phyloP scores from a whole-genome alignment of 2,797 vertebrate species.

The Ciconia nigra region DNA sequence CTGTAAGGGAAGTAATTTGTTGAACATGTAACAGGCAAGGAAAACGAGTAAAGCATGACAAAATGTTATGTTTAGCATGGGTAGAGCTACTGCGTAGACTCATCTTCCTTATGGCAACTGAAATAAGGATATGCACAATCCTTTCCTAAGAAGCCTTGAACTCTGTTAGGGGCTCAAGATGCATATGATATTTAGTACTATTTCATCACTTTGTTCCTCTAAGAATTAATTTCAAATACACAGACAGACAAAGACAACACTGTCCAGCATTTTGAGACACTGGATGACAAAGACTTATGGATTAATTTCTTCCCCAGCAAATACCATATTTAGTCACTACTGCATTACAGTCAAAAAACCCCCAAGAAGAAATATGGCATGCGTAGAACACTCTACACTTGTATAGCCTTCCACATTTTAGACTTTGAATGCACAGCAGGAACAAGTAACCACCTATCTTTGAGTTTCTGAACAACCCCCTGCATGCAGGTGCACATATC shows the following conservation, averaged over 20 bases:
- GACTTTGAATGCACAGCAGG: background rate
- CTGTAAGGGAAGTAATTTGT: background rate
- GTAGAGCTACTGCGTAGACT: background rate
- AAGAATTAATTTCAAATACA: background rate
- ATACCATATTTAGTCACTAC: background rate
- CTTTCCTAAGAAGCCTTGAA: background rate
- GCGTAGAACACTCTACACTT: background rate
- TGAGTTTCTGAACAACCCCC: background rate
- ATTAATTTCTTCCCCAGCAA: background rate
- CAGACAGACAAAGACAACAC: background rate
- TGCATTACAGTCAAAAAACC: background rate
- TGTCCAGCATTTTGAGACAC: background rate
- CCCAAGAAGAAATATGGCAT: background rate
- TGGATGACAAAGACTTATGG: background rate
- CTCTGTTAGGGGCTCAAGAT: background rate
- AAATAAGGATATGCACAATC: background rate
- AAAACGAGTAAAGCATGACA: background rate
- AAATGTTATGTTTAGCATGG: background rate
- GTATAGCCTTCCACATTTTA: background rate
- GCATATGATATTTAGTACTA: background rate
- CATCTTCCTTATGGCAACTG: background rate
- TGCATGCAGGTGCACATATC: background rate
- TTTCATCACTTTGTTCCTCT: background rate
- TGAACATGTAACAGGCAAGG: background rate
- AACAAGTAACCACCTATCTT: background rate